A percentile compares a stretch with the other conserved stretches of the same genome.
These are phyloP conservation scores for Lasaia peninsularis DNA, from an alignment of 1,140 invertebrate genomes.

Conservation along the genomic window DNA sequence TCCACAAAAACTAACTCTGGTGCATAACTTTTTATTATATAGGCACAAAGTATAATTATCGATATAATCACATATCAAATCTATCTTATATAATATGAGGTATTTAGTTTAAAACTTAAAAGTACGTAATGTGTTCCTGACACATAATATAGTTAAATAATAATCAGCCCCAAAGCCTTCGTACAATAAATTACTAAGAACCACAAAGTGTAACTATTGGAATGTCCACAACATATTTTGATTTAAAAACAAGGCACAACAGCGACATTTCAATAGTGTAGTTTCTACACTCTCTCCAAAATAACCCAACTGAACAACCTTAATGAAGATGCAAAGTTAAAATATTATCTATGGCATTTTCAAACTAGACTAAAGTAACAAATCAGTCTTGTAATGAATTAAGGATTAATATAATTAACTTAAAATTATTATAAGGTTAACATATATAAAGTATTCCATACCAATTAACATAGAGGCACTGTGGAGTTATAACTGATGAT, in stretches of 20 bases:
- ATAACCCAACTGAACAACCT: slow-evolving; percentile 45
- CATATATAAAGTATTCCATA: slow-evolving; percentile 38
- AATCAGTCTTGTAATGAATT: slow-evolving; percentile 73
- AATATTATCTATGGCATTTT: slow-evolving; percentile 72
- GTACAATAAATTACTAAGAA: slow-evolving; percentile 46
- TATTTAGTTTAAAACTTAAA: slow-evolving; percentile 39
- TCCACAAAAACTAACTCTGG: slow-evolving; percentile 53
- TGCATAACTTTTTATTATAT: slow-evolving; percentile 62
- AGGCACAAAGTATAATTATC: slow-evolving; percentile 66
- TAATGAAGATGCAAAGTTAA: slow-evolving; percentile 47
- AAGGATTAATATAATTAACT: slow-evolving; percentile 62
- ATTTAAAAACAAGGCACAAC: slow-evolving; percentile 70
- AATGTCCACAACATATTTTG: slow-evolving; percentile 69
- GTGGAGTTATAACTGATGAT: background rate
- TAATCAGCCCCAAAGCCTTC: slow-evolving; percentile 9
- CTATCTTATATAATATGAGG: slow-evolving; percentile 64
- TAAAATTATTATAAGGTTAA: slow-evolving; percentile 34
- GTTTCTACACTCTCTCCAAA: slow-evolving; percentile 48
- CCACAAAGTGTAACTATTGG: slow-evolving; percentile 61
- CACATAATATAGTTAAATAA: slow-evolving; percentile 25
- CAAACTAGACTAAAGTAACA: slow-evolving; percentile 76
- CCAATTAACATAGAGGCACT: slow-evolving; percentile 33
- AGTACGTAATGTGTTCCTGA: slow-evolving; percentile 30
- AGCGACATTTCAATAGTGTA: slow-evolving; percentile 60
- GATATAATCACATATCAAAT: slow-evolving; percentile 64